Percentiles rank a stretch among this genome's conserved stretches.
These are phyloP conservation scores for Crypturellus tataupa DNA, from an alignment of 2,797 vertebrate genomes.

Conservation along the genomic window DNA sequence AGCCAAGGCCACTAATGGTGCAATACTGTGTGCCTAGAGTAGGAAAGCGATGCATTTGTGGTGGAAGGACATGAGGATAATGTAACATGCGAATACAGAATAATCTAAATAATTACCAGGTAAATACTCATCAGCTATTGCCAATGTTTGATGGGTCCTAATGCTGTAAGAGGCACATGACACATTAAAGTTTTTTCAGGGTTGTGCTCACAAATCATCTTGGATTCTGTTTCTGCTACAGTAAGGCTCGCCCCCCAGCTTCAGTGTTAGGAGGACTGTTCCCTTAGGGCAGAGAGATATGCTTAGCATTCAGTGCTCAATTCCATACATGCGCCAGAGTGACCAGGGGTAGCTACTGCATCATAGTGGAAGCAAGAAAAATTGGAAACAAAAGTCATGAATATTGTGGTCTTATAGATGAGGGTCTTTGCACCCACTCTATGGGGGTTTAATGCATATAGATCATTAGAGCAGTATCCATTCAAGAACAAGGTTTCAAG, in stretches of 20 bases:
- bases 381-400: neutral
- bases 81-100: neutral
- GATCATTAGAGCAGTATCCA: neutral
- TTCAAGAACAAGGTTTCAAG: neutral
- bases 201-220: neutral
- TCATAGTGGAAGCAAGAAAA: neutral
- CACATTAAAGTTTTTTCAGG: neutral
- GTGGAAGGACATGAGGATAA: neutral
- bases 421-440: neutral
- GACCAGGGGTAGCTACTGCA: neutral
- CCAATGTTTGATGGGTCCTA: neutral
- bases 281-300: neutral
- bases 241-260: neutral
- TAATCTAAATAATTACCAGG: neutral
- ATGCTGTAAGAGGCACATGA: neutral
- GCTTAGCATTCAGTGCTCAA: neutral
- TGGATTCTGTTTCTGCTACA: neutral
- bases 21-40: neutral
- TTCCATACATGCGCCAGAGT: neutral
- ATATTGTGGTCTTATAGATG: neutral
- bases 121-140: neutral
- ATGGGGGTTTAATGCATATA: accelerated
- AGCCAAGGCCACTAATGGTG: neutral
- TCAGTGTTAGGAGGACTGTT: neutral
- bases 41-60: neutral